Base-by-base conservation (phyloP, 2,888 invertebrate genomes). In the Vesta saturnalis region DNA sequence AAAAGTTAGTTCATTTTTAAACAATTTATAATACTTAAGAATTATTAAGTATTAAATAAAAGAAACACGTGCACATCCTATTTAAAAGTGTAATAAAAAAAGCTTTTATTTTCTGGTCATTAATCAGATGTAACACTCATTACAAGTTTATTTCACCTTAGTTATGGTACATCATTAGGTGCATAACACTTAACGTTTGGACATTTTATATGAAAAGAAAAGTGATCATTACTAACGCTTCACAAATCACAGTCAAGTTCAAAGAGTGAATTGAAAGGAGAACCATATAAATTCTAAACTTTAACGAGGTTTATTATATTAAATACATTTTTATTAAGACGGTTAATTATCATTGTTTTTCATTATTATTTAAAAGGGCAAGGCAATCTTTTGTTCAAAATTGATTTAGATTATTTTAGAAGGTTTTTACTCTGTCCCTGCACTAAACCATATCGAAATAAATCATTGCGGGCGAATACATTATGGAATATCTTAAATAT, bases 41-140 rank as follows among this genome's bases (percentile, higher is more conserved):
- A n/a, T n/a, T n/a, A n/a, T n/a, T n/a, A n/a, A n/a, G n/a, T n/a
- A n/a, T n/a, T n/a, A n/a, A n/a, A n/a, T 39, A 39, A 39, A 39
- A 39, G 39, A n/a, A 39, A 39, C 39, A 39, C 39, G 39, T 39
- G 39, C 39, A 39, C 39, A 39, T 39, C 39, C 39, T n/a, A n/a
- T n/a, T 39, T 39, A 39, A 39, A 39, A 39, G 1, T 4, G 2
- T 12, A 12, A 4, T 4, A 12, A 39, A 39, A 39, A 39, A 39
- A n/a, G 39, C 39, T 39, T 39, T 39, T 39, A 39, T 39, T 39
- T 39, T 39, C 39, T n/a, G n/a, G 39, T 39, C 39, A 39, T 39
- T 39, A 39, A 39, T 39, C 39, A 39, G 39, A 39, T n/a, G 39
- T 8, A 39, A 39, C 39, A n/a, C 39, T 39, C 39, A 39, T 39